These are phyloP conservation scores for Sylvicola fuscatus DNA, from an alignment of 2,888 invertebrate genomes.

Conservation along the genomic window DNA sequence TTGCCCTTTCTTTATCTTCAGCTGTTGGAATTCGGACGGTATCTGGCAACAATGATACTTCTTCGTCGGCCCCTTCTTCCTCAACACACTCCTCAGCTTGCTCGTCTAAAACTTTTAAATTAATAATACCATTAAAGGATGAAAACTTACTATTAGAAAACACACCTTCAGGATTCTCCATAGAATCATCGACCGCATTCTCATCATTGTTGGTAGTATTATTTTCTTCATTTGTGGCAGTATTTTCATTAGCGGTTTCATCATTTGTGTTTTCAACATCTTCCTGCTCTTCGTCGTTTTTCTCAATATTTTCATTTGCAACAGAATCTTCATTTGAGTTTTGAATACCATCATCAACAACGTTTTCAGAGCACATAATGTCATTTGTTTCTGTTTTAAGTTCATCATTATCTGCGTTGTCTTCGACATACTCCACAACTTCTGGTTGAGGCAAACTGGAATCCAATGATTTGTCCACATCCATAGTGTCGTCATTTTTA, in stretches of 20 bases:
- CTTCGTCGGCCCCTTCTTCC: conserved; percentile 38
- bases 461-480: too few relatives aligned
- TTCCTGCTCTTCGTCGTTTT: conserved; percentile 14
- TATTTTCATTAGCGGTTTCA: conserved; percentile 13
- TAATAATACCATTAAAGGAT: background rate
- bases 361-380: background rate
- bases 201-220: conserved; percentile 16
- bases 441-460: too few relatives aligned
- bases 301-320: conserved; percentile 14
- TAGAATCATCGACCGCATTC: conserved; percentile 4
- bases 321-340: conserved; percentile 8
- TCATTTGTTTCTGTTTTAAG: background rate
- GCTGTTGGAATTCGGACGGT: conserved; percentile 44
- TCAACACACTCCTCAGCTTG: conserved; percentile 25
- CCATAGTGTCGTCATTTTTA: too few relatives aligned
- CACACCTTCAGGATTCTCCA: too few relatives aligned
- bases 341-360: too few relatives aligned
- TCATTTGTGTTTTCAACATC: conserved; percentile 6
- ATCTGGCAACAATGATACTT: conserved; percentile 46
- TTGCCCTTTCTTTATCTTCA: conserved; percentile 40
- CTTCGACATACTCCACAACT: background rate
- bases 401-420: background rate
- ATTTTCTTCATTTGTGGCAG: conserved; percentile 12
- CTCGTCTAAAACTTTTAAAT: conserved; percentile 17
- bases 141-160: conserved; percentile 1